Conservation (phyloP, 1,140 invertebrate species). For the Hyles vespertilio region DNA sequence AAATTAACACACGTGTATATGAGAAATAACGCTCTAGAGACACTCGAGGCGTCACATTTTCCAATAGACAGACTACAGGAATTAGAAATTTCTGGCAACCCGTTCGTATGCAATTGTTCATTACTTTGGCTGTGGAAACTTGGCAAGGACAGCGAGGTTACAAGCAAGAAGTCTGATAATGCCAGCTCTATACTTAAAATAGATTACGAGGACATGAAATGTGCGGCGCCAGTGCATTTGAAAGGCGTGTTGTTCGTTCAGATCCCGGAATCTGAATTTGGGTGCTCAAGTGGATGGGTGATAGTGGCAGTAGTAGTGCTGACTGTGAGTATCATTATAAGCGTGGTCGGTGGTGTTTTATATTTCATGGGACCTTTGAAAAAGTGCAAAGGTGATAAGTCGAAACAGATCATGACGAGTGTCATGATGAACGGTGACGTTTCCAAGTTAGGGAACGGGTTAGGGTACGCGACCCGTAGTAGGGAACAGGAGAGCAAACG, state of each 20-base stretch:
- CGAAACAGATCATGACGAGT: constrained; percentile 72
- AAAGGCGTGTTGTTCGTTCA: constrained; percentile 68
- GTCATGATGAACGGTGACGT: constrained; percentile 71
- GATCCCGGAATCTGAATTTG: constrained; percentile 77
- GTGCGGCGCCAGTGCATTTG: constrained; percentile 75
- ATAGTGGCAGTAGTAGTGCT: constrained; percentile 75
- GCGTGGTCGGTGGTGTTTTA: constrained; percentile 74
- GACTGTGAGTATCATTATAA: constrained; percentile 76
- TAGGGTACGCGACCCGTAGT: constrained; percentile 65
- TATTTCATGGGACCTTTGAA: constrained; percentile 76
- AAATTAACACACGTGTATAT: constrained; percentile 84
- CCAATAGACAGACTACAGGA: constrained; percentile 84
- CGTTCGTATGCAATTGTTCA: constrained; percentile 91
- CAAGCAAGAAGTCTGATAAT: constrained; percentile 49
- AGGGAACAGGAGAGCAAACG: constrained; percentile 70
- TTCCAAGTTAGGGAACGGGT: constrained; percentile 70
- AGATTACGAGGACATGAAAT: constrained; percentile 75
- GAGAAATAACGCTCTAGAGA: constrained; percentile 82
- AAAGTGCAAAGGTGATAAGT: constrained; percentile 73
- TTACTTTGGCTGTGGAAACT: constrained; percentile 90
- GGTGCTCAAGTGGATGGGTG: constrained; percentile 79
- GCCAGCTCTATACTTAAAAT: constrained; percentile 61
- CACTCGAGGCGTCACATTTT: constrained; percentile 86
- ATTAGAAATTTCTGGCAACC: constrained; percentile 86
- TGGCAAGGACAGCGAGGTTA: constrained; percentile 74